Evolutionary conservation across 2,113 vertebrate species (phyloP).

Genomic region (Pheucticus melanocephalus): DNA sequence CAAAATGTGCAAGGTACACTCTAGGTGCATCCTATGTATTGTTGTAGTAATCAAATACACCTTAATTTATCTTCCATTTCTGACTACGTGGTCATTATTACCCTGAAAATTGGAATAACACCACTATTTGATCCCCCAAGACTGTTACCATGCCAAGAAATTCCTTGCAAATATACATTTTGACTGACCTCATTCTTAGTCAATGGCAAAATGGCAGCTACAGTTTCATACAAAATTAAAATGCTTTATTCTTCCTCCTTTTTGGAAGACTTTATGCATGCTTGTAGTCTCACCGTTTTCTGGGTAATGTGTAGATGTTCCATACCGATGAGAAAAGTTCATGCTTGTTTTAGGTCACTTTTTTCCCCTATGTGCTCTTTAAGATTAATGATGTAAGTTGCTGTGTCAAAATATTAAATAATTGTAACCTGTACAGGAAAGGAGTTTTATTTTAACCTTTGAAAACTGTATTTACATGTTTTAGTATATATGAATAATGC

Average conservation of each 20-base stretch:
- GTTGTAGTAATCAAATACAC: not conserved
- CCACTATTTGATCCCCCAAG: not conserved
- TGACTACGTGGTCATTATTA: not conserved
- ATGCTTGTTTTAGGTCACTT: not conserved
- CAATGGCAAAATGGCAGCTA: not conserved
- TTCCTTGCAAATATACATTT: not conserved
- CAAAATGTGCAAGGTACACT: not conserved
- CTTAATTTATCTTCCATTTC: not conserved
- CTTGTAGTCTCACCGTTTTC: not conserved
- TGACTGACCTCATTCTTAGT: not conserved
- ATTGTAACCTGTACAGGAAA: not conserved
- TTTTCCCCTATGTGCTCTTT: not conserved
- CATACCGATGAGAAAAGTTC: not conserved
- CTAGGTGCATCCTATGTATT: not conserved
- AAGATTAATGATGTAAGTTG: constrained; percentile 43
- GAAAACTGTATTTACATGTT: constrained; percentile 45
- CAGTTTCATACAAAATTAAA: not conserved
- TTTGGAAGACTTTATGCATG: not conserved
- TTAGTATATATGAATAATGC: constrained; percentile 60
- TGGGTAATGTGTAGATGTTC: not conserved
- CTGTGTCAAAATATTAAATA: constrained; percentile 43
- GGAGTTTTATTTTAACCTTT: constrained; percentile 57
- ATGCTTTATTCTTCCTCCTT: not conserved
- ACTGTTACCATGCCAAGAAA: not conserved
- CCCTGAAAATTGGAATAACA: not conserved